phyloP scores from a whole-genome alignment of 2,113 vertebrate genomes.

The Amblyornis subalaris region DNA sequence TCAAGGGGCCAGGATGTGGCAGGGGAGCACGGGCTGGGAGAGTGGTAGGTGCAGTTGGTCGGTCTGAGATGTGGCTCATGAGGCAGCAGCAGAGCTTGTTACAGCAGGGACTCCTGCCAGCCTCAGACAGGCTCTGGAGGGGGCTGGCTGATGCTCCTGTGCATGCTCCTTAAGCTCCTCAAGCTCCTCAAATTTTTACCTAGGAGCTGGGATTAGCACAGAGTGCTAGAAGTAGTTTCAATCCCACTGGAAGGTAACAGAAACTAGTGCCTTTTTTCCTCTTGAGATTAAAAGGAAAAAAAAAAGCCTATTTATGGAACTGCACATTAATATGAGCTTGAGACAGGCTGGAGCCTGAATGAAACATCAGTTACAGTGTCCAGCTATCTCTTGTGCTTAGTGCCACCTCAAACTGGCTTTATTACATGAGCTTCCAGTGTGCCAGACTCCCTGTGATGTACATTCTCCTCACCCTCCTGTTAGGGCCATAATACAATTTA shows the following conservation, averaged over 20 bases:
- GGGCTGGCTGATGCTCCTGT: not conserved
- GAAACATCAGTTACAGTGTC: not conserved
- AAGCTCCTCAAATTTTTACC: not conserved
- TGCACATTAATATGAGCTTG: not conserved
- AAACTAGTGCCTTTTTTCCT: not conserved
- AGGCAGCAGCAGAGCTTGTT: not conserved
- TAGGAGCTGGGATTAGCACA: not conserved
- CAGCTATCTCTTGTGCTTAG: not conserved
- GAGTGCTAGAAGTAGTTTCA: not conserved
- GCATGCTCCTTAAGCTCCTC: not conserved
- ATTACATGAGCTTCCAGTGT: not conserved
- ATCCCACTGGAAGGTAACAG: not conserved
- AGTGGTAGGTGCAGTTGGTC: not conserved
- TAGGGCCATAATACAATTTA: fast-evolving
- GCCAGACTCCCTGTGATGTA: not conserved
- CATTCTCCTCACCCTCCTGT: not conserved
- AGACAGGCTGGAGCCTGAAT: not conserved
- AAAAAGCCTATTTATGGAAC: not conserved
- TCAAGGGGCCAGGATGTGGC: not conserved
- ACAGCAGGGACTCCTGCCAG: not conserved
- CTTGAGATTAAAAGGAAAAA: not conserved
- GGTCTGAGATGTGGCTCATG: not conserved
- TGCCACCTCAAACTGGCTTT: not conserved
- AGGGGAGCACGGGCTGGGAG: not conserved
- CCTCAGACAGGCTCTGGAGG: not conserved